Evolutionary conservation across 2,113 vertebrate species (phyloP).

Genomic region (Azemiops feae): DNA sequence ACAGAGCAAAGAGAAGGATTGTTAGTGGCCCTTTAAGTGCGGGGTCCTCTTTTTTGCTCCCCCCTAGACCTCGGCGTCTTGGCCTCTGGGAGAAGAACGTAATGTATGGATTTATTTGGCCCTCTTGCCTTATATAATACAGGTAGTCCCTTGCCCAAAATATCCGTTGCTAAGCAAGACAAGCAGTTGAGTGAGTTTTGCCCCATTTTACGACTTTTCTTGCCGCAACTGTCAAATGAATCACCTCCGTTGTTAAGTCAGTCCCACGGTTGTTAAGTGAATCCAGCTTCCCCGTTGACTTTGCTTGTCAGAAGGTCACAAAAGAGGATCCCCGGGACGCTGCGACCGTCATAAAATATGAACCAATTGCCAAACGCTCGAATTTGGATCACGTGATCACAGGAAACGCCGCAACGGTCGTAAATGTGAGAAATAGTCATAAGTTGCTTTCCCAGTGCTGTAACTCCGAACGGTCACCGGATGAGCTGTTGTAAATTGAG

Average conservation of each 20-base stretch:
- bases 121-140: neutral
- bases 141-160: neutral
- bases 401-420: neutral
- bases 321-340: neutral
- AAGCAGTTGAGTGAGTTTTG: no score
- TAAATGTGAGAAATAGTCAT: neutral
- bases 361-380: neutral
- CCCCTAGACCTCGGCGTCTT: neutral
- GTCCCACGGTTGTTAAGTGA: neutral
- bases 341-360: neutral
- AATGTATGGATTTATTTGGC: neutral
- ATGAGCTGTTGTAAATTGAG: no score
- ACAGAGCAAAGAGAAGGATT: slow-evolving; percentile 34
- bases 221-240: no score
- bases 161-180: neutral
- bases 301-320: neutral
- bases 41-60: neutral
- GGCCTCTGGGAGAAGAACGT: no score
- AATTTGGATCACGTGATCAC: no score
- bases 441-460: neutral
- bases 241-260: neutral
- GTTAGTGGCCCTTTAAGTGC: neutral
- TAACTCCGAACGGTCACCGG: no score
- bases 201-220: no score
- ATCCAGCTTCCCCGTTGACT: neutral